Conservation (phyloP, 92 coral and sea anemone species). For the Phenganax marumi region DNA sequence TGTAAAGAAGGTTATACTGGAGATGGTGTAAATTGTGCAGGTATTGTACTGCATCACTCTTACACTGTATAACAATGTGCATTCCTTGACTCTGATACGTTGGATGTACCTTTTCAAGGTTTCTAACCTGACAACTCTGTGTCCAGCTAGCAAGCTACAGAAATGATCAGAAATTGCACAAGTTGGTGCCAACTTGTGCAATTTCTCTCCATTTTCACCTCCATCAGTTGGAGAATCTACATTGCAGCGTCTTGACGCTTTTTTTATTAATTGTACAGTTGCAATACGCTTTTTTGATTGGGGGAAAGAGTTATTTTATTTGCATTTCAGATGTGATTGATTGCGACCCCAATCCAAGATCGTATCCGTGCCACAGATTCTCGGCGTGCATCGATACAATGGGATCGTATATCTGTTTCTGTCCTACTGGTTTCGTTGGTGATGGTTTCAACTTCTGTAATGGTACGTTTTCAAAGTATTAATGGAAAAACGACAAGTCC, state of each 20-base stretch:
- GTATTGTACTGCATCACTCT: background rate
- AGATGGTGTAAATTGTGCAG: constrained; percentile 23
- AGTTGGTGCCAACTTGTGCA: no score
- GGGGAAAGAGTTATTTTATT: background rate
- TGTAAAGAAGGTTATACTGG: constrained; percentile 22
- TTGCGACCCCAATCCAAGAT: constrained; percentile 31
- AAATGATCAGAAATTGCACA: no score
- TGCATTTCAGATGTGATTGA: constrained; percentile 20
- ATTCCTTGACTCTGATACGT: no score
- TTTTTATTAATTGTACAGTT: background rate
- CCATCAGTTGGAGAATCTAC: background rate
- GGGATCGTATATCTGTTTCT: constrained; percentile 29
- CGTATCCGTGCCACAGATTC: constrained; percentile 38
- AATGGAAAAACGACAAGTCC: background rate
- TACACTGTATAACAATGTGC: no score
- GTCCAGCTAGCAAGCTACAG: no score
- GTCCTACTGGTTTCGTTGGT: constrained; percentile 39
- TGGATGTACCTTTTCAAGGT: no score
- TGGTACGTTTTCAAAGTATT: constrained; percentile 14
- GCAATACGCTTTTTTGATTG: background rate
- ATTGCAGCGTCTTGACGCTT: background rate
- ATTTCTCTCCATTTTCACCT: no score
- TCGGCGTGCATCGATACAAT: background rate
- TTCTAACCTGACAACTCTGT: no score
- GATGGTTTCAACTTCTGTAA: constrained; percentile 43